Conservation (phyloP, 2,797 vertebrate species). For the Tangara arthus region DNA sequence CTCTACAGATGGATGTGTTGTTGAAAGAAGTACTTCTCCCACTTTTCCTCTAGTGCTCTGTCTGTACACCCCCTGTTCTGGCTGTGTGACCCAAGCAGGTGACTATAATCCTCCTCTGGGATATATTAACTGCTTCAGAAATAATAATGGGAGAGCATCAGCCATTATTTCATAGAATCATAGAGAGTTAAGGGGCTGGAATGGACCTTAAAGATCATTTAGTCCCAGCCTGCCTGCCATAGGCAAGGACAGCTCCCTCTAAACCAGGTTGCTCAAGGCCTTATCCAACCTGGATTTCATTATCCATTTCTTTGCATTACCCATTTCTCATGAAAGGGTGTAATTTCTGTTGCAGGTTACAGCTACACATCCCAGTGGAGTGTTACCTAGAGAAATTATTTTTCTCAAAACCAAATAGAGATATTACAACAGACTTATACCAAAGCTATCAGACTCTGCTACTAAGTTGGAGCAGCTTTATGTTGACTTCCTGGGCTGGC, state of each 20-base stretch:
- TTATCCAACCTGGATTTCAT: neutral
- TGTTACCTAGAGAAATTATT: neutral
- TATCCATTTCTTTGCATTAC: neutral
- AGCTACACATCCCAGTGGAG: neutral
- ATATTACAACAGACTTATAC: neutral
- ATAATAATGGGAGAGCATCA: neutral
- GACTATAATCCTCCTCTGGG: neutral
- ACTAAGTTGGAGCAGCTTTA: neutral
- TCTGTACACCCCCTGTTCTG: neutral
- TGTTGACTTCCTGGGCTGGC: neutral
- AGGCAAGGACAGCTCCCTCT: neutral
- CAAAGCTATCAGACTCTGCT: neutral
- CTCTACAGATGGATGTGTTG: neutral
- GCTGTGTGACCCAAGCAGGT: neutral
- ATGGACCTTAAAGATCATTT: neutral
- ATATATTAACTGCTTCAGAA: neutral
- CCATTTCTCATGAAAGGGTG: neutral
- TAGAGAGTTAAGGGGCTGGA: neutral
- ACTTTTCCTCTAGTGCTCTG: neutral
- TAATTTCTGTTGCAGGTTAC: neutral
- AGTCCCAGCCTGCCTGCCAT: fast-evolving
- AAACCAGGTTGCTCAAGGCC: neutral
- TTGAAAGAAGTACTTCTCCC: neutral
- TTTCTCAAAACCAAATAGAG: neutral
- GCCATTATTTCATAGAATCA: neutral